Base-by-base conservation (phyloP, 2,888 invertebrate species). In the Neria commutata region DNA sequence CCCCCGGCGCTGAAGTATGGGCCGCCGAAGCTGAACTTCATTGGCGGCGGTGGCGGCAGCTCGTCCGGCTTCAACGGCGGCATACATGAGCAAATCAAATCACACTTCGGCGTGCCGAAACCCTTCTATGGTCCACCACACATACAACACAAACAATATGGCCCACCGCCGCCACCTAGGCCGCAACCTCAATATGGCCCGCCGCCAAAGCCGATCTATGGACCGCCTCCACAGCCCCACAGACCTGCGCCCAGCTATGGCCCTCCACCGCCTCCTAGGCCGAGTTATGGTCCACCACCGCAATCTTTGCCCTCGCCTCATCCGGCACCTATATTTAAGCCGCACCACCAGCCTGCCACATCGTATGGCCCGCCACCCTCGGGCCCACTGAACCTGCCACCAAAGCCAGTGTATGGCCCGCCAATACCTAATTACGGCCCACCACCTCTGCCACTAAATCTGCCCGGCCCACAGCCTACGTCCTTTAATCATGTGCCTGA, bases 111-210 rank as follows among this genome's bases (percentile, higher is more conserved):
- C 0, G 71, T 79, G 8, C 75, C 80, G 1, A 81, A 81, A 51
- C 80, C 81, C 1, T 69, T 75, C 59, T 84, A 85, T 68, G 84
- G 84, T 2, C 83, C 83, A 16, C 83, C 81, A 0, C 76, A 80
- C 61, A 47, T 70, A 5, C 74, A 71, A 33, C 66, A 74, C 19
- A 73, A 68, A 47, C 65, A 67, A 1, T 68, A 67, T 26, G 69
- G 68, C 2, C 65, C 67, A 21, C 67, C 71, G 11, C 67, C 56
- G 23, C 62, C 64, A 45, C 49, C 59, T 25, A 26, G 34, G 16
- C 55, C 72, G 69, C 76, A 77, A 62, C 71, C 74, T 29, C 54
- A 58, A 2, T 68, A 65, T 47, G 67, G 68, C 6, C 68, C 69
- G 17, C 68, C 69, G 8, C 65, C 60, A 16, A 58, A 60, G 16